phyloP scores from a whole-genome alignment of 2,113 vertebrate species.

The Chionis minor region DNA sequence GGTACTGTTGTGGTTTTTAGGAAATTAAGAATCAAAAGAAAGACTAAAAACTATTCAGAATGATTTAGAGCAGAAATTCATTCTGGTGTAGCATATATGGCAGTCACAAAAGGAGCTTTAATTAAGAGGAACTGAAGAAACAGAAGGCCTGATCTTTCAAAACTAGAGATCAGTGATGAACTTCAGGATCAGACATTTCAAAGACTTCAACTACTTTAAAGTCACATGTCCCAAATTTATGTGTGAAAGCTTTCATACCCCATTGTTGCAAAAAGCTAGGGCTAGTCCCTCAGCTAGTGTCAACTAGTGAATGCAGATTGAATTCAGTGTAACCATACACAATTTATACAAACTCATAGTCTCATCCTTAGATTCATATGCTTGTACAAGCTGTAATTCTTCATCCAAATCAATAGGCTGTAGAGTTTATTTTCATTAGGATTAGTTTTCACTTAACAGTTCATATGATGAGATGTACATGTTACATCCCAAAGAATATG shows the following conservation, averaged over 20 bases:
- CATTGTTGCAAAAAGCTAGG: neutral
- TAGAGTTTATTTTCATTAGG: neutral
- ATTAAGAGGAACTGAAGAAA: neutral
- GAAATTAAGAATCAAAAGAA: neutral
- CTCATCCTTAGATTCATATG: fast-evolving
- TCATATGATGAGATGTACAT: neutral
- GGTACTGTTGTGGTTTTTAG: neutral
- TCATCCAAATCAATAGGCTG: neutral
- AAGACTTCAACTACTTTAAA: neutral
- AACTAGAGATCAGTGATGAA: neutral
- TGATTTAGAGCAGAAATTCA: neutral
- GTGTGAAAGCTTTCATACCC: neutral
- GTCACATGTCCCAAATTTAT: neutral
- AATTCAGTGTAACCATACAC: neutral
- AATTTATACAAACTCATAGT: neutral
- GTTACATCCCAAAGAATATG: neutral
- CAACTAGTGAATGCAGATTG: neutral
- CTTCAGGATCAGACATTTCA: neutral
- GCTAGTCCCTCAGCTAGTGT: neutral
- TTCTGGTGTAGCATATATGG: neutral
- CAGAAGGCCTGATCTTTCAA: neutral
- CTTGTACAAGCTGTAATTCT: neutral
- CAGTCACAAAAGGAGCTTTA: neutral
- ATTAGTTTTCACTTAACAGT: neutral
- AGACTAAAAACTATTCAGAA: neutral